phyloP scores from a whole-genome alignment of 2,113 vertebrate species.

The Panthera leo region DNA sequence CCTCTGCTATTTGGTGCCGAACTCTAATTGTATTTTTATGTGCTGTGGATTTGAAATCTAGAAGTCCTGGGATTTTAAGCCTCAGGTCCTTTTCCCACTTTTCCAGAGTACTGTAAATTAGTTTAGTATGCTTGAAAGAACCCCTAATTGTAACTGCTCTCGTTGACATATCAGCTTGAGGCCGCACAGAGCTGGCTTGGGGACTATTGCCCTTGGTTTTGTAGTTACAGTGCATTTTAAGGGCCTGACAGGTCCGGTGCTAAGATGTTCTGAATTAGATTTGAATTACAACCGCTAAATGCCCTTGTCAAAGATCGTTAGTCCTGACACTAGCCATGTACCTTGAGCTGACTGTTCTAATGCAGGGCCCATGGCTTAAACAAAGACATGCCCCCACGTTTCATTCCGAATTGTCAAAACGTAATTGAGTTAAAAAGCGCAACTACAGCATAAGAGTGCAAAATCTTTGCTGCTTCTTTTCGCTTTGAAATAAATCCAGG shows the following conservation, averaged over 20 bases:
- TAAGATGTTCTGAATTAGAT: conserved; percentile 99
- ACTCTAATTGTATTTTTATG: conserved; percentile 75
- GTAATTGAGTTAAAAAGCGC: conserved; percentile 91
- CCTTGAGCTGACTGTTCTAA: conserved; percentile 89
- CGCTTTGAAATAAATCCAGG: conserved; percentile 88
- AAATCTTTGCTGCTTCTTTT: conserved; percentile 84
- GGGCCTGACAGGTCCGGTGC: conserved; percentile 97
- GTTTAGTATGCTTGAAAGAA: conserved; percentile 91
- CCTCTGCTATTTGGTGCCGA: conserved; percentile 36
- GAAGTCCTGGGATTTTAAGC: conserved; percentile 77
- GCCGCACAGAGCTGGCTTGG: conserved; percentile 92
- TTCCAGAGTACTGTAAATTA: conserved; percentile 90
- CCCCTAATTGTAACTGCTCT: conserved; percentile 91
- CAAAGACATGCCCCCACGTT: conserved; percentile 95
- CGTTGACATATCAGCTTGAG: conserved; percentile 96
- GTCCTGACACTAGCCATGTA: conserved; percentile 96
- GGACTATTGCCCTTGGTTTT: conserved; percentile 87
- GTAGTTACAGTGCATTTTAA: conserved; percentile 93
- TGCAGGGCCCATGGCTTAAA: conserved; percentile 91
- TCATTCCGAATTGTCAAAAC: conserved; percentile 94
- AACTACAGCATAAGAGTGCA: conserved; percentile 85
- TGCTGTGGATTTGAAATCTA: conserved; percentile 76
- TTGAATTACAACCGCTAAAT: conserved; percentile 99
- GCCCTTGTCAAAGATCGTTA: conserved; percentile 99
- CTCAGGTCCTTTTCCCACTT: conserved; percentile 85